A percentile compares a stretch with the other conserved stretches of the same genome.
Evolutionary conservation across 2,888 invertebrate species (phyloP).

Genomic region (Teleogryllus oceanicus): DNA sequence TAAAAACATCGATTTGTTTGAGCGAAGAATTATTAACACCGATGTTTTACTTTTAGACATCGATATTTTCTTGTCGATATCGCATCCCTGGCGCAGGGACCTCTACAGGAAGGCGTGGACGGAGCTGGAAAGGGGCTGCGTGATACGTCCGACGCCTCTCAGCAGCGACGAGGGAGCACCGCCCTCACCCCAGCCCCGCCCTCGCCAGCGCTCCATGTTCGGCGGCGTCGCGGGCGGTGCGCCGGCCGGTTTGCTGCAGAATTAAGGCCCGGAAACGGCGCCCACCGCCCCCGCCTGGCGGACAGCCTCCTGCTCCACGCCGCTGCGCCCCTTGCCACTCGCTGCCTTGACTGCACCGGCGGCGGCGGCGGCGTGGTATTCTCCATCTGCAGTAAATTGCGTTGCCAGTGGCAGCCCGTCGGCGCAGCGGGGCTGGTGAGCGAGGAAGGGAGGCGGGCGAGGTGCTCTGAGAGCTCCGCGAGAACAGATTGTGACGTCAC

Average conservation of each 20-base stretch:
- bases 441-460: too few relatives aligned
- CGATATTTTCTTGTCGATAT: too few relatives aligned
- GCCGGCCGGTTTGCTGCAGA: neutral
- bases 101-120: neutral
- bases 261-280: neutral
- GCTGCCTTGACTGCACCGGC: neutral
- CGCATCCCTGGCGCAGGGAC: too few relatives aligned
- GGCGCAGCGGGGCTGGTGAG: neutral
- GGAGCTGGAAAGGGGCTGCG: neutral
- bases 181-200: neutral
- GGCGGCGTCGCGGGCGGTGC: neutral
- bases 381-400: constrained; percentile 18
- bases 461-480: constrained; percentile 4
- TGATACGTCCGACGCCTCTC: neutral
- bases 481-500: constrained; percentile 18
- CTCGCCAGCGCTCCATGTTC: neutral
- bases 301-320: neutral
- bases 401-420: constrained; percentile 5
- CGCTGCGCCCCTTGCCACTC: neutral
- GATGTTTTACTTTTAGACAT: too few relatives aligned
- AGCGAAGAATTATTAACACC: too few relatives aligned
- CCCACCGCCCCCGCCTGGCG: neutral
- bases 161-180: neutral
- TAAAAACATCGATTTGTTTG: too few relatives aligned
- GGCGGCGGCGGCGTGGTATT: neutral